Base-by-base conservation (phyloP, 2,888 invertebrate genomes). In the Unio pictorum region DNA sequence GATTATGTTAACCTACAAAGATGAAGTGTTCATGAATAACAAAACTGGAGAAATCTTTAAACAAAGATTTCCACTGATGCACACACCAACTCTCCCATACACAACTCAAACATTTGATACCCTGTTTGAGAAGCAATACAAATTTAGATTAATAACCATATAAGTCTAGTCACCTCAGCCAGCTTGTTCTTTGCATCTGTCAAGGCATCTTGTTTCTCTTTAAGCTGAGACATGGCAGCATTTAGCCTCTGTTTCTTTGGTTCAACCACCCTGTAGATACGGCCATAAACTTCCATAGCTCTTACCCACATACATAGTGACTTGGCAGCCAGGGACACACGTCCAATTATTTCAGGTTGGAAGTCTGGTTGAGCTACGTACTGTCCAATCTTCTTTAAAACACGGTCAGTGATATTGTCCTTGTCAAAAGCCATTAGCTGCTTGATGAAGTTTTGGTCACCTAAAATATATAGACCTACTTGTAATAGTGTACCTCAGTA, bases 261-360 rank as follows among this genome's bases (percentile, higher is more conserved):
- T 69, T 95, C 96, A 0, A 96, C 96, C 81, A 91, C 90, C 56
- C 91, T 77, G 92, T 93, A 96, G 61, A 96, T 94, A 91, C 95
- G 94, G 4, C 94, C 96, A 87, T 97, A 97, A 87, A 96, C 94
- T 89, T 97, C 96, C 89, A 97, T 96, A 3, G 96, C 96, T 72
- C 95, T 92, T 26, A 89, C 96, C 97, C 97, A 97, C 86, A 95
- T 93, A 87, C 95, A 95, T 34, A 97, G 91, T 1, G 96, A 96
- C 90, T 95, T 95, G 28, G 96, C 96, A 0, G 96, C 96, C 0
- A 92, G 85, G 0, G 96, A 96, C 58, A 96, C 95, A 45, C 87
- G 84, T 5, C 96, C 96, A 1, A 97, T 95, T 85, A 95, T 95
- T 68, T 95, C 95, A 0, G 96, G 96, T 67, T 95, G 94, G 86